These are phyloP conservation scores for Acipenser transmontanus DNA, from an alignment of 2,797 vertebrate genomes.

Conservation along the genomic window DNA sequence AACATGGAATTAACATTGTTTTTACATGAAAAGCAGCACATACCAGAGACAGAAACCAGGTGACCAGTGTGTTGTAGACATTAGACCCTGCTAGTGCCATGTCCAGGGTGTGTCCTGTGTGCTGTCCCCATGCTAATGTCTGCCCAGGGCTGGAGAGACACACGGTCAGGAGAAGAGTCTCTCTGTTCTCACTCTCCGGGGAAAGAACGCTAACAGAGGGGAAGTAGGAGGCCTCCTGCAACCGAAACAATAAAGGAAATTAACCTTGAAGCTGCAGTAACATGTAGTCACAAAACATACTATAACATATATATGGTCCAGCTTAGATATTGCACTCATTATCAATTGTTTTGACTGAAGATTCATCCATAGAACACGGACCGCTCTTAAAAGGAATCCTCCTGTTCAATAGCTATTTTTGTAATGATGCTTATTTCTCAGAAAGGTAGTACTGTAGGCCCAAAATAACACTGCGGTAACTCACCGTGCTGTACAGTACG, in stretches of 20 bases:
- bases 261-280: no score
- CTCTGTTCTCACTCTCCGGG: constrained; percentile 16
- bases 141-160: constrained; percentile 48
- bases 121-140: constrained; percentile 24
- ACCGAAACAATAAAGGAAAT: constrained; percentile 20
- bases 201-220: constrained; percentile 41
- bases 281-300: neutral
- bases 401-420: no score
- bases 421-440: no score
- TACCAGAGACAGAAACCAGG: constrained; percentile 64
- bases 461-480: constrained; percentile 10
- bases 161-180: constrained; percentile 46
- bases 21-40: constrained; percentile 12
- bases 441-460: no score
- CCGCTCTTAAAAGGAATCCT: no score
- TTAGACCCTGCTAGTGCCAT: constrained; percentile 30
- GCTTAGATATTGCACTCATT: neutral
- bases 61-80: constrained; percentile 49
- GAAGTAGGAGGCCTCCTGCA: constrained; percentile 54
- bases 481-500: constrained; percentile 52
- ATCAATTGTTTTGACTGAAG: no score
- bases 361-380: no score
- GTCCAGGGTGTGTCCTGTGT: constrained; percentile 22
- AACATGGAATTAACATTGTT: no score
- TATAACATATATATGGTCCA: neutral